phyloP scores from a whole-genome alignment of 2,888 invertebrate genomes.

The Heliconius cydno region DNA sequence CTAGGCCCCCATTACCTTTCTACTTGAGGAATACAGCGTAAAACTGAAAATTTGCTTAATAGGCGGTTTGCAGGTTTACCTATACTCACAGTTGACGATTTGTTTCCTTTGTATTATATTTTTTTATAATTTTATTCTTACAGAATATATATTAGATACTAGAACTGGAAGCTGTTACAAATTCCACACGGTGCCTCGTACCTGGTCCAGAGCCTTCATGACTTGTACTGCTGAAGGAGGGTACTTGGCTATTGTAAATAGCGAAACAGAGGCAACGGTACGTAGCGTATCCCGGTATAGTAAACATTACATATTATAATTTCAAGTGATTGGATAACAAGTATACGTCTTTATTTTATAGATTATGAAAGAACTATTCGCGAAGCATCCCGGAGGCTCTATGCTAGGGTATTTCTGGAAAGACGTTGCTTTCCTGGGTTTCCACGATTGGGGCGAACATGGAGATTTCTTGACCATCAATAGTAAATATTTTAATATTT shows the following conservation, averaged over 20 bases:
- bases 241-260: slow-evolving; percentile 62
- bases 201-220: slow-evolving; percentile 60
- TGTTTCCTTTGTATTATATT: not conserved
- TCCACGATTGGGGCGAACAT: slow-evolving; percentile 53
- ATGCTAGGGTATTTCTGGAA: slow-evolving; percentile 52
- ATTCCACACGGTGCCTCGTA: slow-evolving; percentile 57
- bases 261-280: slow-evolving; percentile 49
- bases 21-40: too few species aligned
- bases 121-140: slow-evolving; percentile 21
- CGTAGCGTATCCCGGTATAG: not conserved
- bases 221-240: slow-evolving; percentile 62
- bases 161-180: slow-evolving; percentile 64
- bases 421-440: slow-evolving; percentile 51
- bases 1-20: too few species aligned
- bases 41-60: too few species aligned
- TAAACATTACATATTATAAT: not conserved
- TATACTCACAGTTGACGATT: too few species aligned
- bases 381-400: slow-evolving; percentile 45
- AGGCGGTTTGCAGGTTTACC: too few species aligned
- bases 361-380: slow-evolving; percentile 51
- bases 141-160: slow-evolving; percentile 56
- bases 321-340: not conserved
- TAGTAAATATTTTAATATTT: slow-evolving; percentile 37
- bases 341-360: slow-evolving; percentile 24
- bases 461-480: slow-evolving; percentile 51